Evolutionary conservation across 1,140 invertebrate genomes (phyloP), one percentile per base, ranked within the genome.

Genomic region (Ladona fulva): DNA sequence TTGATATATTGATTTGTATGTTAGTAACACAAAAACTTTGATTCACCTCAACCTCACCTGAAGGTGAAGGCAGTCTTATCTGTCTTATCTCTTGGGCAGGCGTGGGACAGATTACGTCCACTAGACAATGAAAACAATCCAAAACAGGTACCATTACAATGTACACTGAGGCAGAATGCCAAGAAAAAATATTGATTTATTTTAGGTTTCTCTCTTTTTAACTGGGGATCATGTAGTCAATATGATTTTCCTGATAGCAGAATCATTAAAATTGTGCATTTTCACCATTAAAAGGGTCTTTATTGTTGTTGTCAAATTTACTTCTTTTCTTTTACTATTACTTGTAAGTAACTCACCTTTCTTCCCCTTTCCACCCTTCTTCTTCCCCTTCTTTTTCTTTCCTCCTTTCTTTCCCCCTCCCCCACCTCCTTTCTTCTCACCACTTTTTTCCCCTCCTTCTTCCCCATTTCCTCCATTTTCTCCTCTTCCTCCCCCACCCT

Each of bases 361-460:
- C 12, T 82, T 82, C 77, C 79, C 29, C 77, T 80, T 78, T 78
- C 80, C 76, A 78, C 80, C 78, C 74, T 81, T 88, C 86, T 78
- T 87, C 88, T 3, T 87, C 87, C 37, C 86, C 87, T 77, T 77
- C 78, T 82, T 44, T 80, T 75, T 76, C 79, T 77, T 88, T 87
- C 1, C 87, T 83, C 24, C 84, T 80, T 59, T 83, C 84, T 52
- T 52, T 19, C 44, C 44, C 19, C 44, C 44, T 19, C 44, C 44
- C 19, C 44, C 44, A 11, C 52, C 78, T 42, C 74, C 37, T 37
- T 79, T 24, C 44, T 22, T 75, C 78, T 16, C 82, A 79, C 0
- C 80, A 80, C n/a, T 79, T 79, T 8, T 82, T 79, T 42, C 80
- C 59, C 78, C 80, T 14, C 81, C 79, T 75, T 80, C 74, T 74